A percentile compares a stretch with the other conserved stretches of the same genome.
Conservation (phyloP, 2,888 invertebrate genomes). For the Biston betularia region DNA sequence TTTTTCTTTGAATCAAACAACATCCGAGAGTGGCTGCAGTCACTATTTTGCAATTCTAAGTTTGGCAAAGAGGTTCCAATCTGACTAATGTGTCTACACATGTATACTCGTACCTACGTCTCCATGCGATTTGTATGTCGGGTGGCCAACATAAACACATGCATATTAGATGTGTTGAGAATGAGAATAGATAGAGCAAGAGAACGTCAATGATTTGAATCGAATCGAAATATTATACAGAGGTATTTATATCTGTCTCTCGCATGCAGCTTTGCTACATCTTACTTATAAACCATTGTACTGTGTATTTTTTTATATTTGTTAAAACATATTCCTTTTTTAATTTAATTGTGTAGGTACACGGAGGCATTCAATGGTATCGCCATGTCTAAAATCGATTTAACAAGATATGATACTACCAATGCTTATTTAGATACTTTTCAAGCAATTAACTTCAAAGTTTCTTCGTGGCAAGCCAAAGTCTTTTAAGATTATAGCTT, state of each 20-base stretch:
- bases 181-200: slow-evolving; percentile 14
- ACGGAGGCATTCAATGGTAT: too few relatives aligned
- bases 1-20: slow-evolving; percentile 73
- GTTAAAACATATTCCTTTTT: too few relatives aligned
- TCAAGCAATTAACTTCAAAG: too few relatives aligned
- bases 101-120: slow-evolving; percentile 40
- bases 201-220: slow-evolving; percentile 3
- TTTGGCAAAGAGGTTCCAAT: slow-evolving; percentile 80
- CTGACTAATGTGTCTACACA: slow-evolving; percentile 77
- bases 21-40: slow-evolving; percentile 69
- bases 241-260: neutral
- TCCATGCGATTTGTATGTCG: slow-evolving; percentile 1
- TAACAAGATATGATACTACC: too few relatives aligned
- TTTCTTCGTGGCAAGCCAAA: too few relatives aligned
- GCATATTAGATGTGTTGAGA: slow-evolving; percentile 25
- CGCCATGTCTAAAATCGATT: neutral
- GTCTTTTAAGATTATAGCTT: too few relatives aligned
- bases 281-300: too few relatives aligned
- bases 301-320: too few relatives aligned
- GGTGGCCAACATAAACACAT: slow-evolving; percentile 16
- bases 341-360: too few relatives aligned
- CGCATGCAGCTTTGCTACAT: neutral
- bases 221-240: neutral
- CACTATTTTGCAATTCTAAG: slow-evolving; percentile 83
- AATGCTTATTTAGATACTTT: too few relatives aligned